Base-by-base conservation (phyloP, 2,113 vertebrate genomes). In the Barnardius zonarius region DNA sequence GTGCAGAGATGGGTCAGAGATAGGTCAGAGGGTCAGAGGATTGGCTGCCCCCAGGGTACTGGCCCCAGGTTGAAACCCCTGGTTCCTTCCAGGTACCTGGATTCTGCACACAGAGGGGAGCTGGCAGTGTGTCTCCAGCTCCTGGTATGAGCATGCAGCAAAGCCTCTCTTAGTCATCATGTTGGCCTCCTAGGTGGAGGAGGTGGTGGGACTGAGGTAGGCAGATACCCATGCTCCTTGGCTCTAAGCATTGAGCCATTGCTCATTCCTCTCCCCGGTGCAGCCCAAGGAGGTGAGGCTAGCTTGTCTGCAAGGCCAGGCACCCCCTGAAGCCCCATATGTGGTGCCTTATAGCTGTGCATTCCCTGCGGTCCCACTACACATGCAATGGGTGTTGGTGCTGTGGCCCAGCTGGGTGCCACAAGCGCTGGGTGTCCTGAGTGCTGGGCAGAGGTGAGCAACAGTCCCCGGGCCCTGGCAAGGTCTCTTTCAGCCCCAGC, bases 311-410 rank as follows among this genome's bases (percentile, higher is more conserved):
- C 11, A 13, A 80, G n/a, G 27, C n/a, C 66, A 33, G 51, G 37
- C 7, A 23, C 28, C 4, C 7, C 9, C 23, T 30, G 33, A 14
- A 59, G n/a, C 39, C 37, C 64, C 55, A 14, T 17, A 13, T 1
- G 1, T 12, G 55, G 54, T 63, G 10, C 41, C 41, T 28, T 13
- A 64, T 4, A 2, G 33, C 17, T 35, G 18, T n/a, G 57, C 43
- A 24, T 25, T 72, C 67, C 27, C 46, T 35, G 17, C 18, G 18
- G 35, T 33, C 13, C 16, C 18, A 27, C 20, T 25, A 1, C 7
- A 43, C 52, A 39, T 13, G 27, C 1, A 3, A 19, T 0, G 6
- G 31, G 17, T 63, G 7, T 55, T 0, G 0, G n/a, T 70, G 37
- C 73, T 22, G 25, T 46, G 33, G 24, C 35, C 39, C 70, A 46